Conservation (phyloP, 2,888 invertebrate species). For the Belgica antarctica region DNA sequence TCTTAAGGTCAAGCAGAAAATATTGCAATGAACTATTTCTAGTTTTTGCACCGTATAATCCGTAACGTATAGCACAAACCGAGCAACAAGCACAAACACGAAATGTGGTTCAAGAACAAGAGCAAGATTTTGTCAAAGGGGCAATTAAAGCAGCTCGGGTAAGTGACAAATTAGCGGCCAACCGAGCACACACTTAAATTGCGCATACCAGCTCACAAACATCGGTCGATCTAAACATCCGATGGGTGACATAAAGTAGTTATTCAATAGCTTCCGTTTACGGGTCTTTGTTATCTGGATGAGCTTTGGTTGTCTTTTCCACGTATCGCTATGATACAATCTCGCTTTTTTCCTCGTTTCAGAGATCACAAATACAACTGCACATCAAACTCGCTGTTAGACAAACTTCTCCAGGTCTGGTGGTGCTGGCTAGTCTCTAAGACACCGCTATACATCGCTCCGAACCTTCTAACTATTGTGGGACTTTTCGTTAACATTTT, state of each 20-base stretch:
- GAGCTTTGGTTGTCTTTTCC: neutral
- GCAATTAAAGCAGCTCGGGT: constrained; percentile 27
- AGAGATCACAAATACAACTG: constrained; percentile 93
- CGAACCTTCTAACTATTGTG: constrained; percentile 93
- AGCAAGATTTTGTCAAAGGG: constrained; percentile 26
- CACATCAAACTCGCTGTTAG: constrained; percentile 69
- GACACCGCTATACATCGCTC: constrained; percentile 93
- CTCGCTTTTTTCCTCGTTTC: neutral
- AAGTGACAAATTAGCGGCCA: neutral
- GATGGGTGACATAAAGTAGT: too few species aligned
- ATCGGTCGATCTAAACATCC: too few species aligned
- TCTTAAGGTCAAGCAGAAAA: neutral
- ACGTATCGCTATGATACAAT: constrained; percentile 4
- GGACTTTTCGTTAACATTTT: constrained; percentile 89
- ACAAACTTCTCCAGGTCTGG: constrained; percentile 89
- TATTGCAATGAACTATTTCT: too few species aligned
- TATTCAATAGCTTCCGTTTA: neutral
- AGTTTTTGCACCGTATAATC: too few species aligned
- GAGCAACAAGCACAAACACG: too few species aligned
- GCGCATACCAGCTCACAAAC: too few species aligned
- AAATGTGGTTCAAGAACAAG: constrained; percentile 27
- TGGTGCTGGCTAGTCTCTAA: constrained; percentile 94
- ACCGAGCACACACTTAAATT: neutral
- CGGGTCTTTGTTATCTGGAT: neutral
- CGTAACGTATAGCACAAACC: constrained; percentile 1